Conservation (phyloP, 2,797 vertebrate genomes). For the Epinephelus awoara region DNA sequence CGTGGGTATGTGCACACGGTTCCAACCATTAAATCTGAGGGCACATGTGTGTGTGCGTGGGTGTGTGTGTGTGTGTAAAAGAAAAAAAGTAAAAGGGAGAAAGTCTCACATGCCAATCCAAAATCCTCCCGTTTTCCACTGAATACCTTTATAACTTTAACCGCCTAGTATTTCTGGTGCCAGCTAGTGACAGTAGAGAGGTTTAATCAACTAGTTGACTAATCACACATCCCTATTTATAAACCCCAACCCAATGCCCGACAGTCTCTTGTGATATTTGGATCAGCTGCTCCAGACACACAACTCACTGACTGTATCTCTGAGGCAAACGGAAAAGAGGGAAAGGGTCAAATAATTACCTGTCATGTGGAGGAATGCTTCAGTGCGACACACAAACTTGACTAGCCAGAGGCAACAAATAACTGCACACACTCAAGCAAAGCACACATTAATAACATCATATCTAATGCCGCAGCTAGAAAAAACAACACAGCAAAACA, state of each 20-base stretch:
- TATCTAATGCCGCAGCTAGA: conserved; percentile 13
- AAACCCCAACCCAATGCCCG: conserved; percentile 1
- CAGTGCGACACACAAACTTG: conserved; percentile 32
- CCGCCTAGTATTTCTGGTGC: too few relatives aligned
- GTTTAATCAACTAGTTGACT: too few relatives aligned
- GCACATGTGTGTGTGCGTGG: too few relatives aligned
- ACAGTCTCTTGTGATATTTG: conserved; percentile 38
- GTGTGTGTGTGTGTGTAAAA: too few relatives aligned
- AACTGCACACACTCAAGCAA: conserved; percentile 45
- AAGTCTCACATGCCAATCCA: too few relatives aligned
- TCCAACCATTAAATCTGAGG: too few relatives aligned
- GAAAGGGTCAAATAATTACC: conserved; percentile 40
- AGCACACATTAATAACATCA: conserved; percentile 41
- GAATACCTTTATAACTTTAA: too few relatives aligned
- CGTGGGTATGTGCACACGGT: too few relatives aligned
- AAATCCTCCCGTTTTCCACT: too few relatives aligned
- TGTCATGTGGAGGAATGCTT: conserved; percentile 44
- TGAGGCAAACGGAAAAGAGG: conserved; percentile 20
- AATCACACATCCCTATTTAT: neutral
- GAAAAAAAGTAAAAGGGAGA: too few relatives aligned
- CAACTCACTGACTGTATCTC: conserved; percentile 23
- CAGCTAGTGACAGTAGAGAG: too few relatives aligned
- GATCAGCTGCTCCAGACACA: conserved; percentile 32
- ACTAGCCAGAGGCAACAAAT: conserved; percentile 30
- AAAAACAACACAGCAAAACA: conserved; percentile 9